Evolutionary conservation across 2,797 vertebrate species (phyloP).

Genomic region (Chrosomus eos): DNA sequence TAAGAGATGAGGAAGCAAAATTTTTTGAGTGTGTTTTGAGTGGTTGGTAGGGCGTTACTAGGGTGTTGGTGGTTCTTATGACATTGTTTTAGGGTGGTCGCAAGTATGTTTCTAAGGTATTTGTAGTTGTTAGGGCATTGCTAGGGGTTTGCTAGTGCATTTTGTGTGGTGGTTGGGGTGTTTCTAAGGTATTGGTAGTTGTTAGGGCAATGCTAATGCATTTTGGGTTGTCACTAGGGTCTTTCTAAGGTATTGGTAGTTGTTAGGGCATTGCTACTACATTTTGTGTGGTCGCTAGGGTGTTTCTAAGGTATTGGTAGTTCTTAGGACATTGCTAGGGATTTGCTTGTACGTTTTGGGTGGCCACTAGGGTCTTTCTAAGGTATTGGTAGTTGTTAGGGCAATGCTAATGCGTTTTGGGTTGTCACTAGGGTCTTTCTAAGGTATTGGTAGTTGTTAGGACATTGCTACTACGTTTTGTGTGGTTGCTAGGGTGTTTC

Average conservation of each 20-base stretch:
- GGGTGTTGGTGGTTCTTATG: too few species aligned
- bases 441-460: too few species aligned
- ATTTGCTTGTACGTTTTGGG: too few species aligned
- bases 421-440: too few species aligned
- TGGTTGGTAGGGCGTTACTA: not conserved
- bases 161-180: too few species aligned
- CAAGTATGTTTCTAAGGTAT: not conserved
- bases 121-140: not conserved
- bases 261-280: not conserved
- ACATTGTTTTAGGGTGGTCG: not conserved
- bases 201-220: fast-evolving
- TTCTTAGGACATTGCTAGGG: not conserved
- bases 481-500: not conserved
- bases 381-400: too few species aligned
- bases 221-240: not conserved
- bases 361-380: too few species aligned
- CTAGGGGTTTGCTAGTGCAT: not conserved
- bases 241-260: not conserved
- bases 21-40: not conserved
- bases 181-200: not conserved
- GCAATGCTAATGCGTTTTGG: too few species aligned
- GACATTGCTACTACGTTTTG: not conserved
- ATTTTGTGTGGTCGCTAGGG: not conserved
- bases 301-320: not conserved
- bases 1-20: not conserved